A percentile compares a stretch with the other conserved stretches of the same genome.
Evolutionary conservation across 2,113 vertebrate species (phyloP).

Genomic region (Recurvirostra avosetta): DNA sequence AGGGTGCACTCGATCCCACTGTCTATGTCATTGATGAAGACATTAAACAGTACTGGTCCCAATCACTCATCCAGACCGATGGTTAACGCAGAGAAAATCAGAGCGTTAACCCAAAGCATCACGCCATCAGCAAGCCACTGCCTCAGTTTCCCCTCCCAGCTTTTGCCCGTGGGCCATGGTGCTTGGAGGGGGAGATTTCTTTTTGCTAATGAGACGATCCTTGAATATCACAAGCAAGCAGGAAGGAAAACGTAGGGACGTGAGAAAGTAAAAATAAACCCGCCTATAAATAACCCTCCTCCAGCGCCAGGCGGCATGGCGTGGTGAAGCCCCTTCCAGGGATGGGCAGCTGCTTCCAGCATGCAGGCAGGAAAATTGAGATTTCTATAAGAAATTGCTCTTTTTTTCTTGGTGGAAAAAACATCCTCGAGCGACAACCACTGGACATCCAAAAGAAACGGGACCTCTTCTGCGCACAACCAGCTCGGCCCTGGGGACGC

Average conservation of each 20-base stretch:
- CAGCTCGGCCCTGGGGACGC: fast-evolving
- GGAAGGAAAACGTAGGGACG: slow-evolving; percentile 35
- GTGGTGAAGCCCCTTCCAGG: slow-evolving; percentile 28
- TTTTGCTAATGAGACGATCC: neutral
- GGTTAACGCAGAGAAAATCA: neutral
- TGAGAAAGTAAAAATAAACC: slow-evolving; percentile 41
- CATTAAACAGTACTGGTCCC: neutral
- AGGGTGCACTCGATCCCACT: neutral
- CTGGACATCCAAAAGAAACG: neutral
- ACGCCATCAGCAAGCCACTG: fast-evolving
- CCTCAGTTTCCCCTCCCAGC: neutral
- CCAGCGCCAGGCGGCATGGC: neutral
- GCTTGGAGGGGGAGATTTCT: neutral
- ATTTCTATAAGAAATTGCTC: neutral
- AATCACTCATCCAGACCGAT: neutral
- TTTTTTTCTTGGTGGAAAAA: neutral
- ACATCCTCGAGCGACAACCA: neutral
- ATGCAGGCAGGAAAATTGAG: neutral
- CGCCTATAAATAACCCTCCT: slow-evolving; percentile 29
- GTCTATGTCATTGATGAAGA: neutral
- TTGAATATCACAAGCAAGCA: slow-evolving; percentile 6
- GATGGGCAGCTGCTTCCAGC: neutral
- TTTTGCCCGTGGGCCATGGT: neutral
- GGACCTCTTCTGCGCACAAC: neutral
- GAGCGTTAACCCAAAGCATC: neutral